Conservation (phyloP, 2,797 vertebrate genomes). For the Syngnathus rostellatus region DNA sequence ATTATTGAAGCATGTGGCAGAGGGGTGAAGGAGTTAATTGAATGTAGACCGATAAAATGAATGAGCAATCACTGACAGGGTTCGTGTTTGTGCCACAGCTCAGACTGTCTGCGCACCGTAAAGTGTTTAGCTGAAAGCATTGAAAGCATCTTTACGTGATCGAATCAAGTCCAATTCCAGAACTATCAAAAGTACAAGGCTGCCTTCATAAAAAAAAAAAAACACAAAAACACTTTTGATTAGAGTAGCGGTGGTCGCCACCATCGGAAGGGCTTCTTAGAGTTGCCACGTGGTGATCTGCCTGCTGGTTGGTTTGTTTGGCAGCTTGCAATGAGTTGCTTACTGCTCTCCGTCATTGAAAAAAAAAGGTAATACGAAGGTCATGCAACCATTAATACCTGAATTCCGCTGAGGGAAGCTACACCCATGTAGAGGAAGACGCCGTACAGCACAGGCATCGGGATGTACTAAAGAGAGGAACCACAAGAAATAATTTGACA, state of each 20-base stretch:
- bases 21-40: neutral
- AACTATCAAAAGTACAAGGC: neutral
- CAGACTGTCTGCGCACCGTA: neutral
- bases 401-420: slow-evolving; percentile 88
- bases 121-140: neutral
- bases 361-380: neutral
- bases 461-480: slow-evolving; percentile 73
- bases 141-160: neutral
- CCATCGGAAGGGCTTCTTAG: no score
- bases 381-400: slow-evolving; percentile 62
- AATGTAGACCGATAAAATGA: neutral
- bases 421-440: slow-evolving; percentile 97
- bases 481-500: neutral
- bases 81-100: neutral
- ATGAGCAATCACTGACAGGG: neutral
- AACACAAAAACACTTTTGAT: no score
- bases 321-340: neutral
- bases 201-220: no score
- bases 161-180: neutral
- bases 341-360: neutral
- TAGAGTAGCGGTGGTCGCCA: no score
- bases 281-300: neutral
- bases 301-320: neutral
- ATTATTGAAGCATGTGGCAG: neutral
- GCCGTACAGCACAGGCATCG: slow-evolving; percentile 89